These are phyloP conservation scores for Xenopus borealis DNA, from an alignment of 2,113 vertebrate species.

Conservation along the genomic window DNA sequence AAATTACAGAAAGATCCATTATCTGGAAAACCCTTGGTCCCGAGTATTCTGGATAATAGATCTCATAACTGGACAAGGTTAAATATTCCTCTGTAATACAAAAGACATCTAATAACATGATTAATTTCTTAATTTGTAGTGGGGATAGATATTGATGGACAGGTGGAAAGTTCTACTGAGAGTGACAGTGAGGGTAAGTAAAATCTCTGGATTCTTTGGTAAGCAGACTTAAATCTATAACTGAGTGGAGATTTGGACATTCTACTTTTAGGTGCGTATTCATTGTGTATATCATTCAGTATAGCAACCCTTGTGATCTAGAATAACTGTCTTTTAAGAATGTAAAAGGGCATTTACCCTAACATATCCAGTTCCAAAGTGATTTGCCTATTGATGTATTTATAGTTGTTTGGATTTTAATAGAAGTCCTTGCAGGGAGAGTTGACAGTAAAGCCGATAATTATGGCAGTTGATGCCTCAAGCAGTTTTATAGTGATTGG, in stretches of 20 bases:
- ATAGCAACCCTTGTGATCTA: neutral
- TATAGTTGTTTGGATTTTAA: no score
- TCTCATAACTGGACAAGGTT: neutral
- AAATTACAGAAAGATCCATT: neutral
- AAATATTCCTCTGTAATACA: neutral
- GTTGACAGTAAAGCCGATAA: no score
- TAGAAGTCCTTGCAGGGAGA: no score
- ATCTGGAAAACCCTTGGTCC: neutral
- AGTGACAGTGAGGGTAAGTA: slow-evolving; percentile 72
- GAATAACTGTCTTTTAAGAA: neutral
- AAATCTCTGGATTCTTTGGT: neutral
- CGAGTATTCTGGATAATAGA: no score
- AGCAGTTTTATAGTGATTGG: no score
- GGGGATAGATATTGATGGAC: slow-evolving; percentile 78
- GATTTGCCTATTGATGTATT: no score
- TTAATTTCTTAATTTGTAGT: slow-evolving; percentile 62
- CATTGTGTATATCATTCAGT: neutral
- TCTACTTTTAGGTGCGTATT: neutral
- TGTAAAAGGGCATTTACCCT: neutral
- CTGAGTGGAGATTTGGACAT: neutral
- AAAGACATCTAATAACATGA: neutral
- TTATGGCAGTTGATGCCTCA: no score
- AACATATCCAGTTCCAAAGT: neutral
- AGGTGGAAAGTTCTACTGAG: slow-evolving; percentile 61
- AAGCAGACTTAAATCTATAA: no score